A percentile compares a stretch with the other conserved stretches of the same genome.
Conservation (phyloP, 2,888 invertebrate species). For the Parapristionchus giblindavisi region DNA sequence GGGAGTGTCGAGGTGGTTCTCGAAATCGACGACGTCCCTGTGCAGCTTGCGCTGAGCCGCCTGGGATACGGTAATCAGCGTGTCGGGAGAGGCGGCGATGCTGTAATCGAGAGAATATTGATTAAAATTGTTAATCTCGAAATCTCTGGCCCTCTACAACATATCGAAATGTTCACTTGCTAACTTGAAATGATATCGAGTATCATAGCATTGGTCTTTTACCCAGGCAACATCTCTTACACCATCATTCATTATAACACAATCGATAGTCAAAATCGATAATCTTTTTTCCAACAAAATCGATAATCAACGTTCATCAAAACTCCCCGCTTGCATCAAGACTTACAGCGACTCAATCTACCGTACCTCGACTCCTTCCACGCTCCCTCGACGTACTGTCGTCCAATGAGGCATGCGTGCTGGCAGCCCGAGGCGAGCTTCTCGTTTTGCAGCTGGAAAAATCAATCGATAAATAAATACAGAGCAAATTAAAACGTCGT, state of each 20-base stretch:
- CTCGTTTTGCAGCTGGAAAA: slow-evolving; percentile 33
- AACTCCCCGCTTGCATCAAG: too few relatives aligned
- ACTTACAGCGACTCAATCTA: neutral
- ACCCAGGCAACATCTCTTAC: too few relatives aligned
- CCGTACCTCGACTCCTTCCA: slow-evolving; percentile 32
- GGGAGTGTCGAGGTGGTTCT: slow-evolving; percentile 93
- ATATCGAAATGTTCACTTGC: too few relatives aligned
- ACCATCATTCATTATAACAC: too few relatives aligned
- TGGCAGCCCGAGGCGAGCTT: slow-evolving; percentile 22
- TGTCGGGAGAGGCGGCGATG: slow-evolving; percentile 31
- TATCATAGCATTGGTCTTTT: too few relatives aligned
- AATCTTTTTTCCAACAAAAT: neutral
- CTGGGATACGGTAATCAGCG: slow-evolving; percentile 76
- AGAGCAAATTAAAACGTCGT: neutral
- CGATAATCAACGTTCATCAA: too few relatives aligned
- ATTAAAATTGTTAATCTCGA: too few relatives aligned
- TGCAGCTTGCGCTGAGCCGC: slow-evolving; percentile 81
- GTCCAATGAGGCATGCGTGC: slow-evolving; percentile 20
- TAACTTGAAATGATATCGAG: too few relatives aligned
- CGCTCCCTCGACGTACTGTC: slow-evolving; percentile 12
- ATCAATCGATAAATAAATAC: neutral
- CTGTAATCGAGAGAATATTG: slow-evolving; percentile 22
- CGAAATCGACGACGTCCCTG: slow-evolving; percentile 88
- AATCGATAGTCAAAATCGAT: neutral
- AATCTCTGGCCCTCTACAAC: too few relatives aligned